Evolutionary conservation across 2,888 invertebrate species (phyloP).

Genomic region (Pediacus dermestoides): DNA sequence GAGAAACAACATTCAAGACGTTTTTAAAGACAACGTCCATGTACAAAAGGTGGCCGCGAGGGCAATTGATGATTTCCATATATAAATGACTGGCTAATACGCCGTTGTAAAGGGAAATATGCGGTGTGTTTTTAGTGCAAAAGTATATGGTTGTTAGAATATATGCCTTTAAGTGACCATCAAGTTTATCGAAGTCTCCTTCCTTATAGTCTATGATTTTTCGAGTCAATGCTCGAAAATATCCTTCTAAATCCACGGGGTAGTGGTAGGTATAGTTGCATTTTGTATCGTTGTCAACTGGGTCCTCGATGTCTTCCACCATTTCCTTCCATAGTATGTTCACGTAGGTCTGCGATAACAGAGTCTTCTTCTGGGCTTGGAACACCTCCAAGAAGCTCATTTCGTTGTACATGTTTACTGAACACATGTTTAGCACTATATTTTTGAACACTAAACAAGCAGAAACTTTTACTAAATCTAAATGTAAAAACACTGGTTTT

Average conservation of each 20-base stretch:
- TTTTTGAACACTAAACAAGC: too few relatives aligned
- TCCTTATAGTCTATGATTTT: not conserved
- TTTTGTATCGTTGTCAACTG: not conserved
- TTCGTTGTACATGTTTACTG: too few relatives aligned
- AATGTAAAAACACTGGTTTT: too few relatives aligned
- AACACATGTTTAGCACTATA: too few relatives aligned
- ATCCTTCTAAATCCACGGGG: not conserved
- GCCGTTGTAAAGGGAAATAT: not conserved
- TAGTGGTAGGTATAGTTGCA: not conserved
- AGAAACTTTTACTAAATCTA: too few relatives aligned
- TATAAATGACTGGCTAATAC: not conserved
- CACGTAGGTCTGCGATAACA: too few relatives aligned
- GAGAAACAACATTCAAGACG: not conserved
- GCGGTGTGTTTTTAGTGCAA: not conserved
- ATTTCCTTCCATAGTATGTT: slow-evolving; percentile 1
- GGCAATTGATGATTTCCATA: not conserved
- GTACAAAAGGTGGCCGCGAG: not conserved
- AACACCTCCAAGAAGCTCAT: too few relatives aligned
- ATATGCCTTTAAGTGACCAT: slow-evolving; percentile 2
- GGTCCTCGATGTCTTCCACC: not conserved
- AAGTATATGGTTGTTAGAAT: not conserved
- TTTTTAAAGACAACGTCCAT: not conserved
- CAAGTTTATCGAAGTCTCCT: not conserved
- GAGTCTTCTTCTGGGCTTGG: too few relatives aligned
- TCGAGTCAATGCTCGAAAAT: not conserved